Percentiles rank a stretch among this genome's conserved stretches.
phyloP scores from a whole-genome alignment of 2,797 vertebrate species.

The Pagetopsis macropterus region DNA sequence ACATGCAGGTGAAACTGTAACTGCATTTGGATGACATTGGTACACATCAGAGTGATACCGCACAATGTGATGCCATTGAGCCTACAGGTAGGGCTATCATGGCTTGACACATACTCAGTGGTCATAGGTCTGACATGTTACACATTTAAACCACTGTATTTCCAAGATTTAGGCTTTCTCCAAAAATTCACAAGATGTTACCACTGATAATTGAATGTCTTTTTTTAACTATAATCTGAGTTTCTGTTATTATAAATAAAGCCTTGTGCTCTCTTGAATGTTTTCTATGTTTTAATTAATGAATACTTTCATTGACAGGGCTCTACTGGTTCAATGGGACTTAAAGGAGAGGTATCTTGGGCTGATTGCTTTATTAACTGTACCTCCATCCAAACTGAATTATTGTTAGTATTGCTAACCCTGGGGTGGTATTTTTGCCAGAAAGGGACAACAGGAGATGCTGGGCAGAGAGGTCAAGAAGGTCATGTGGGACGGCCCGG shows the following conservation, averaged over 20 bases:
- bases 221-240: background rate
- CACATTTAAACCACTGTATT: background rate
- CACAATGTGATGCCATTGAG: background rate
- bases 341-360: slow-evolving; percentile 90
- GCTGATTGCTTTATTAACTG: slow-evolving; percentile 28
- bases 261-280: background rate
- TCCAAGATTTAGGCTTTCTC: background rate
- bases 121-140: background rate
- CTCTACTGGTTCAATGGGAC: slow-evolving; percentile 83
- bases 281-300: slow-evolving; percentile 16
- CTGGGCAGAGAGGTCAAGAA: slow-evolving; percentile 84
- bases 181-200: background rate
- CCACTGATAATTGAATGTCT: background rate
- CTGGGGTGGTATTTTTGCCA: slow-evolving; percentile 78
- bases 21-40: background rate
- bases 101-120: background rate
- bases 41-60: background rate
- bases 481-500: slow-evolving; percentile 91
- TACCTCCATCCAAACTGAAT: background rate
- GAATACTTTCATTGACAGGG: slow-evolving; percentile 84
- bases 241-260: background rate
- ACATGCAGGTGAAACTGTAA: background rate
- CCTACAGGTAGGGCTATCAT: background rate
- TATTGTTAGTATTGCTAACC: slow-evolving; percentile 54
- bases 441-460: slow-evolving; percentile 93